Evolutionary conservation across 2,113 vertebrate genomes (phyloP).

Genomic region (Zapornia atra): DNA sequence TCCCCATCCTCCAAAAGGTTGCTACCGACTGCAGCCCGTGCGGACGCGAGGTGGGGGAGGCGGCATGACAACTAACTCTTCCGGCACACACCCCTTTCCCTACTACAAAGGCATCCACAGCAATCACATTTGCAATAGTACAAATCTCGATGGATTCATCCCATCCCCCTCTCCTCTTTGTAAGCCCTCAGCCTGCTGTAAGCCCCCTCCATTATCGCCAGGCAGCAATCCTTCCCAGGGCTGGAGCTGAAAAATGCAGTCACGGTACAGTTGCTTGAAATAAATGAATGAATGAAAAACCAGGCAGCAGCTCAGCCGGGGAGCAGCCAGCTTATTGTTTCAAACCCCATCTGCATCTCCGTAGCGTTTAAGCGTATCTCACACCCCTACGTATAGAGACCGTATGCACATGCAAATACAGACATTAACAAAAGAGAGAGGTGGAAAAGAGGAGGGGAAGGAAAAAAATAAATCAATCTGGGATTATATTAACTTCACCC

Average conservation of each 20-base stretch:
- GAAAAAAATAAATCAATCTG: background rate
- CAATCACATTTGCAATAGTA: slow-evolving; percentile 83
- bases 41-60: slow-evolving; percentile 68
- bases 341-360: slow-evolving; percentile 28
- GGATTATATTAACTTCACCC: slow-evolving; percentile 18
- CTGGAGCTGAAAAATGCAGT: slow-evolving; percentile 64
- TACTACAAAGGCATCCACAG: slow-evolving; percentile 83
- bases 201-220: slow-evolving; percentile 51
- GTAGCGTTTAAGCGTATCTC: background rate
- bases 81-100: slow-evolving; percentile 82
- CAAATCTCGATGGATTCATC: slow-evolving; percentile 74
- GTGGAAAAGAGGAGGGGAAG: background rate
- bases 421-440: slow-evolving; percentile 44
- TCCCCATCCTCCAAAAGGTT: background rate
- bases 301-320: slow-evolving; percentile 53
- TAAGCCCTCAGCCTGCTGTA: slow-evolving; percentile 3
- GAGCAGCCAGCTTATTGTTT: slow-evolving; percentile 66
- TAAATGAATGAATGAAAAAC: slow-evolving; percentile 71
- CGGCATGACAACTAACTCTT: slow-evolving; percentile 76
- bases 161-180: slow-evolving; percentile 57
- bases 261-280: slow-evolving; percentile 68
- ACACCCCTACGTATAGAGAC: background rate
- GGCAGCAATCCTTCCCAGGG: slow-evolving; percentile 57
- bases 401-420: slow-evolving; percentile 51
- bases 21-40: background rate